Evolutionary conservation across 2,113 vertebrate species (phyloP), one percentile per base, ranked within the genome.

Genomic region (Orientallactaga bullata): DNA sequence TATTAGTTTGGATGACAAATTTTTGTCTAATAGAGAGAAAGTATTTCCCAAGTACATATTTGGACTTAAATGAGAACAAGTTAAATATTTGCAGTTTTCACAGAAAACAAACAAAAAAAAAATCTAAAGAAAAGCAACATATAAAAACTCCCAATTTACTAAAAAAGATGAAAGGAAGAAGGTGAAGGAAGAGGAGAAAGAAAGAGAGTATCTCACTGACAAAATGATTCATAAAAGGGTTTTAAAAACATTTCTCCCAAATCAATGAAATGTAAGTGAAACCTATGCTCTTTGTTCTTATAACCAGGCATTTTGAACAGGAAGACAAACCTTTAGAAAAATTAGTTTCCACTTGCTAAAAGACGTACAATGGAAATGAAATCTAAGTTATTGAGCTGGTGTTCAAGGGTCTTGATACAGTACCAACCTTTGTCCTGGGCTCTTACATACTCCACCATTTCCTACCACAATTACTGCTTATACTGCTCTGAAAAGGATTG

Each of bases 11-110:
- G 32, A 73, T 39, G 3, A 3, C 35, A 84, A 84, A 85, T 39
- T 87, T 39, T 51, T 71, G 39, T 89, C 39, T 81, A 89, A 4
- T 69, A 63, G 35, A 85, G n/a, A 95, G 39, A 88, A 95, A 86
- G 21, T 61, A 65, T 80, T 93, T 89, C 68, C 47, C 32, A 20
- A 61, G 51, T 39, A 1, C 71, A 16, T 42, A 1, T 92, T 85
- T 69, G 42, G 6, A 76, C 30, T 86, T 32, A 90, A 13, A 16
- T 78, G 12, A 83, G 4, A 73, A 47, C 30, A 71, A 2, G 5
- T 84, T 83, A 26, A 86, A 42, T 77, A 65, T 2, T 16, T 32
- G 58, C 32, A 63, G 2, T 72, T 95, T 85, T 68, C 6, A 78
- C 80, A 39, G 51, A 55, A 80, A 86, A 47, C 2, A 11, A 93